These are phyloP conservation scores for Nasonia giraulti DNA, from an alignment of 1,140 invertebrate genomes.

Conservation along the genomic window DNA sequence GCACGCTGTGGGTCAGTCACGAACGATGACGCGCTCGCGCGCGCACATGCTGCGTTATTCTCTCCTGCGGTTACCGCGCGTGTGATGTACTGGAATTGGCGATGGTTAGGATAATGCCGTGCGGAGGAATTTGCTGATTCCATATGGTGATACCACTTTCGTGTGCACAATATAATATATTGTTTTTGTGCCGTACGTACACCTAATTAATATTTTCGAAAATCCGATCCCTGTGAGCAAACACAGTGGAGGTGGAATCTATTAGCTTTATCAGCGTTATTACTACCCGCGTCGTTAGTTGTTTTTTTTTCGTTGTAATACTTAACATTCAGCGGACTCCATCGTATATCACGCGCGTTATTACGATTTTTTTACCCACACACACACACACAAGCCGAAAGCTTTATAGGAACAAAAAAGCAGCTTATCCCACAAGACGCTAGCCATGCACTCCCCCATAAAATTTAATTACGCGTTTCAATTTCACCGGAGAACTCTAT, in stretches of 20 bases:
- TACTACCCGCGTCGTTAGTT: too few relatives aligned
- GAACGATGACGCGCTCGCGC: not conserved
- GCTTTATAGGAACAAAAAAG: not conserved
- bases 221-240: too few relatives aligned
- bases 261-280: too few relatives aligned
- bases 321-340: constrained; percentile 19
- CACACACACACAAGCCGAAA: not conserved
- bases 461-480: constrained; percentile 36
- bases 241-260: too few relatives aligned
- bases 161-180: too few relatives aligned
- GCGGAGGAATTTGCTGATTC: not conserved
- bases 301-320: not conserved
- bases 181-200: not conserved
- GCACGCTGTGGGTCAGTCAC: constrained; percentile 19
- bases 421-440: constrained; percentile 17
- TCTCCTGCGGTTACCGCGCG: not conserved
- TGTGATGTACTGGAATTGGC: not conserved
- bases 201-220: not conserved
- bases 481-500: constrained; percentile 34
- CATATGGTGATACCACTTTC: too few relatives aligned
- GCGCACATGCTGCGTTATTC: not conserved
- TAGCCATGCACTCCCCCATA: not conserved
- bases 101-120: not conserved
- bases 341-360: constrained; percentile 7
- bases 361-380: not conserved